Base-by-base conservation (phyloP, 2,797 vertebrate genomes). In the Perodicticus potto region DNA sequence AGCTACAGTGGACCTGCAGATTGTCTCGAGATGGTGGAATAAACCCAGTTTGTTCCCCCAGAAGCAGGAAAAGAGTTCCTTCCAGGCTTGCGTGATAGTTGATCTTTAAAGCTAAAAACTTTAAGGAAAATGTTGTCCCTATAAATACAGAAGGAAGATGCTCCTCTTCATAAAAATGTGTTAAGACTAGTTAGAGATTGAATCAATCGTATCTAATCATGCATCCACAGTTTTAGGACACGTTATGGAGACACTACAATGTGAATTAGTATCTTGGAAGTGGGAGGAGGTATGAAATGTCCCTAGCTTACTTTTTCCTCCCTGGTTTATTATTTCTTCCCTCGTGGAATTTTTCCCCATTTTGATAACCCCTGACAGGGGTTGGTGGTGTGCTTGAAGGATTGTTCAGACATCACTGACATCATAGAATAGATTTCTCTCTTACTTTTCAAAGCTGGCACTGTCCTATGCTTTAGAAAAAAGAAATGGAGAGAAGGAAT, bases 11-110 rank as follows among this genome's bases (percentile, higher is more conserved):
- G 77, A 29, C 49, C 67, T 93, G 61, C 55, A 89, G 86, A 97
- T 82, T 96, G 67, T 97, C 95, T 95, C 77, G 94, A 93, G 85
- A 91, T 96, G 97, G 90, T 94, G 87, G 89, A 97, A 97, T 94
- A 95, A 98, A 97, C 70, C 0, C 0, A 95, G 37, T 57, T 22
- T 3, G 7, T 55, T 20, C 70, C 63, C 45, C 73, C 92, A 82
- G 1, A 67, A 29, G 34, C 25, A 93, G 67, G 23, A 72, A 34
- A 49, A 74, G 25, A 27, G 11, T 17, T 34, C 16, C 43, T 32
- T 77, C 78, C 34, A 83, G 63, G 32, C 20, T 84, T 74, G 19
- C 83, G 59, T 84, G 86, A 82, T 69, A 9, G 77, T n/a, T 63
- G 69, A 32, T 57, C 70, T 91, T 91, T 91, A 23, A 95, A 96